Evolutionary conservation across 2,797 vertebrate species (phyloP), one percentile per base, ranked within the genome.

Genomic region (Danio kyathit): DNA sequence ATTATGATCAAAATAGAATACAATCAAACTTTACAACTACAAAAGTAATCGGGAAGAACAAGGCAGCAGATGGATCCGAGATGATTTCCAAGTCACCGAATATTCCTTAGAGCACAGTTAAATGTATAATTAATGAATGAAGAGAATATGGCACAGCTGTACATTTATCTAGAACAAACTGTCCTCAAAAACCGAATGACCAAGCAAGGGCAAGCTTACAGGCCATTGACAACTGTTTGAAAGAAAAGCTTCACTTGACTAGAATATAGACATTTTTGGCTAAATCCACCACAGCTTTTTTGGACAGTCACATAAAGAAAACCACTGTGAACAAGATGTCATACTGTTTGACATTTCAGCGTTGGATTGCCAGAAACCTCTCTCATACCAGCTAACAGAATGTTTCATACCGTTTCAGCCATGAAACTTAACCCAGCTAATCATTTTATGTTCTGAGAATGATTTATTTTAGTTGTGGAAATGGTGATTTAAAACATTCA

Each of bases 51-150:
- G 12, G 65, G 49, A 29, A 8, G 19, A 51, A 61, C 60, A 61
- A 61, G 14, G 29, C 29, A 40, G 38, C 29, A 71, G 49, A 41
- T 54, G 9, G 29, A 54, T 12, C 21, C 46, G 51, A 40, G 8
- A 43, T n/a, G 29, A 54, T n/a, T 40, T 70, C 19, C 19, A 67
- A 67, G 46, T 67, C 13, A 67, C 2, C 29, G 38, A 54, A 54
- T 70, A 41, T 38, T 14, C 6, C 9, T 41, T 11, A 48, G 43
- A 46, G 17, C 38, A 40, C 29, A 41, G 67, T 54, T 71, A 40
- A n/a, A 71, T 71, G 9, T 71, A 69, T 38, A 51, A 69, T 38
- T 29, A 69, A 49, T 44, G 14, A 67, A 49, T 29, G 46, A 19
- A 49, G 49, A 48, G 46, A 59, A 21, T 59, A 59, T 16, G 46